Conservation (phyloP, 2,888 invertebrate species). For the Agrilus biguttatus region DNA sequence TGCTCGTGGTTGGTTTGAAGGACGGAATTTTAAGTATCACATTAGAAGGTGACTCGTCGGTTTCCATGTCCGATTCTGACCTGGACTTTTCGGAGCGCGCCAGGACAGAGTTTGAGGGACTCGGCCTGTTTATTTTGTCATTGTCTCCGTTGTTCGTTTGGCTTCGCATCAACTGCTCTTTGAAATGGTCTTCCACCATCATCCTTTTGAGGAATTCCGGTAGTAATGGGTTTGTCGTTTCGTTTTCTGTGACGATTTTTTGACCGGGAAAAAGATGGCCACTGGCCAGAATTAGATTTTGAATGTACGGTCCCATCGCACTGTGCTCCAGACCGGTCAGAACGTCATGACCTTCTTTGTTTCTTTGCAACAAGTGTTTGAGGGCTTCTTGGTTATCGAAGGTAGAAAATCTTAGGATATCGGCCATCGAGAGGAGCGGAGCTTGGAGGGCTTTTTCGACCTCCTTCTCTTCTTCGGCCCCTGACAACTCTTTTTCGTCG, state of each 20-base stretch:
- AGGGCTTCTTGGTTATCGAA: constrained; percentile 38
- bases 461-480: constrained; percentile 45
- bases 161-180: constrained; percentile 13
- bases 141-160: constrained; percentile 23
- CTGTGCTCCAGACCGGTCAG: constrained; percentile 35
- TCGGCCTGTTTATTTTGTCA: constrained; percentile 24
- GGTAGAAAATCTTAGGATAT: constrained; percentile 41
- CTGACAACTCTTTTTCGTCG: constrained; percentile 43
- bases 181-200: constrained; percentile 39
- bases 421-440: constrained; percentile 41
- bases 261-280: constrained; percentile 19
- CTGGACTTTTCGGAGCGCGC: constrained; percentile 22
- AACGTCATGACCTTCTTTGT: constrained; percentile 26
- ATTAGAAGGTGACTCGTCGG: constrained; percentile 44
- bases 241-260: constrained; percentile 24
- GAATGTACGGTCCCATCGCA: constrained; percentile 38
- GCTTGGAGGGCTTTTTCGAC: constrained; percentile 42
- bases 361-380: constrained; percentile 35
- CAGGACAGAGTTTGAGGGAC: constrained; percentile 30
- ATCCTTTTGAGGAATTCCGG: constrained; percentile 42
- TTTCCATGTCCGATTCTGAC: constrained; percentile 30
- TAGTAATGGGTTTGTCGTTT: constrained; percentile 28
- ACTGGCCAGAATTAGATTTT: constrained; percentile 34
- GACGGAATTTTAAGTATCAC: constrained; percentile 90
- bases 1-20: constrained; percentile 52